A percentile compares a stretch with the other conserved stretches of the same genome.
These are phyloP conservation scores for Lamellibrachia luymesi DNA, from an alignment of 1,140 invertebrate species.

Conservation along the genomic window DNA sequence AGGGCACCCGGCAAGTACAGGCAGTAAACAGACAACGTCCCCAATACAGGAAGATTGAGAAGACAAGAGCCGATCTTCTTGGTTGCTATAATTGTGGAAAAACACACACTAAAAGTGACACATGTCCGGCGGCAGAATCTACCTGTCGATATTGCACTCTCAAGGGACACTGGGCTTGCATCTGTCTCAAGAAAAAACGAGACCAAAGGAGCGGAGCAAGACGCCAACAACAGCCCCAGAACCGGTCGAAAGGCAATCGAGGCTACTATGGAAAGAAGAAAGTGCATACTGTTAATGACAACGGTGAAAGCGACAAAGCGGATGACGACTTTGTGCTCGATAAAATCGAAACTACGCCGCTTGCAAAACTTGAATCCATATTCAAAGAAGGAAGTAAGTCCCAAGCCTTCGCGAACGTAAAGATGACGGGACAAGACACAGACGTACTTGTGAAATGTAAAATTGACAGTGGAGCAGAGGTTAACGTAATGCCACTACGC, in stretches of 20 bases:
- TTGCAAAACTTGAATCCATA: not conserved
- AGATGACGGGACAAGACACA: not conserved
- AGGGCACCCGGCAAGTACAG: not conserved
- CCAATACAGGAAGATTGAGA: not conserved
- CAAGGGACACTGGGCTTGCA: not conserved
- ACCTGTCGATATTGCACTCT: not conserved
- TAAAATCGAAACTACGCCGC: not conserved
- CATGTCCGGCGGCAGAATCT: not conserved
- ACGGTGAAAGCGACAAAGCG: not conserved
- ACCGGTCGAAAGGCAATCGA: not conserved
- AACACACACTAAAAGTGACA: not conserved
- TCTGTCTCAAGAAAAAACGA: not conserved
- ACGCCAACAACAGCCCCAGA: not conserved
- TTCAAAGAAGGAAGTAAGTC: not conserved
- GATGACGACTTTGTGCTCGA: constrained; percentile 4
- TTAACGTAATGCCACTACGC: constrained; percentile 4
- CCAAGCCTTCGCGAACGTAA: not conserved
- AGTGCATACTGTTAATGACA: not conserved
- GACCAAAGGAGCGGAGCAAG: not conserved
- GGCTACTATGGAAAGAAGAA: not conserved
- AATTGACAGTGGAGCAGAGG: not conserved
- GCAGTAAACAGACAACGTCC: not conserved
- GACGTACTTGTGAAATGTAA: too few species aligned
- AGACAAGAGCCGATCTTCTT: not conserved
- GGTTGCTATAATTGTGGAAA: constrained; percentile 2